Evolutionary conservation across 2,888 invertebrate genomes (phyloP).

Genomic region (Hirudinaria manillensis): DNA sequence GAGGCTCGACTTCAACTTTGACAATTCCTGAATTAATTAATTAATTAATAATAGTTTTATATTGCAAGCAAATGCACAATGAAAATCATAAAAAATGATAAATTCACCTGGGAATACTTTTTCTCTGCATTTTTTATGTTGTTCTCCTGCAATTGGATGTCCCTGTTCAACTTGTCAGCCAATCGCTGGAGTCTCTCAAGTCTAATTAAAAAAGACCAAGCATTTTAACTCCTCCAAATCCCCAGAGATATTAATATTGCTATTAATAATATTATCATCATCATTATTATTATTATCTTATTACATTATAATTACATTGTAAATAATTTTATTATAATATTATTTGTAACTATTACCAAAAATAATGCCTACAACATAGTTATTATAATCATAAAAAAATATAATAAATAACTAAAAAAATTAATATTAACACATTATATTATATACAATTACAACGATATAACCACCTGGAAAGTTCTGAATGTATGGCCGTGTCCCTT

Average conservation of each 20-base stretch:
- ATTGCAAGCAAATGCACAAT: neutral
- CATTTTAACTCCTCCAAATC: neutral
- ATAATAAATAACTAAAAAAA: no score
- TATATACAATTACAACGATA: neutral
- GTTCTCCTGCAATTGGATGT: slow-evolving; percentile 82
- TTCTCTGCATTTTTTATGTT: slow-evolving; percentile 79
- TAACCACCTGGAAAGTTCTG: slow-evolving; percentile 61
- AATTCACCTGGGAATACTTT: slow-evolving; percentile 73
- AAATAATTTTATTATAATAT: no score
- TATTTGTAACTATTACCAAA: neutral
- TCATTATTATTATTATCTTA: neutral
- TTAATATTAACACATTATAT: no score
- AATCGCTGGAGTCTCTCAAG: slow-evolving; percentile 83
- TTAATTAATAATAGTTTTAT: neutral
- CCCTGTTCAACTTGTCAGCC: slow-evolving; percentile 80
- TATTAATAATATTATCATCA: neutral
- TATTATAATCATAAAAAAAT: no score
- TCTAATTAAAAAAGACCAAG: slow-evolving; percentile 47
- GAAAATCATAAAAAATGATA: neutral
- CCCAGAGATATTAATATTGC: neutral
- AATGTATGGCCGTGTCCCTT: slow-evolving; percentile 79
- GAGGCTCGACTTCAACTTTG: neutral
- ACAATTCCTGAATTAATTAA: slow-evolving; percentile 18
- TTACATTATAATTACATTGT: neutral
- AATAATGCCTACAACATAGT: neutral